Evolutionary conservation across 2,113 vertebrate genomes (phyloP).

Genomic region (Thamnophis sirtalis): DNA sequence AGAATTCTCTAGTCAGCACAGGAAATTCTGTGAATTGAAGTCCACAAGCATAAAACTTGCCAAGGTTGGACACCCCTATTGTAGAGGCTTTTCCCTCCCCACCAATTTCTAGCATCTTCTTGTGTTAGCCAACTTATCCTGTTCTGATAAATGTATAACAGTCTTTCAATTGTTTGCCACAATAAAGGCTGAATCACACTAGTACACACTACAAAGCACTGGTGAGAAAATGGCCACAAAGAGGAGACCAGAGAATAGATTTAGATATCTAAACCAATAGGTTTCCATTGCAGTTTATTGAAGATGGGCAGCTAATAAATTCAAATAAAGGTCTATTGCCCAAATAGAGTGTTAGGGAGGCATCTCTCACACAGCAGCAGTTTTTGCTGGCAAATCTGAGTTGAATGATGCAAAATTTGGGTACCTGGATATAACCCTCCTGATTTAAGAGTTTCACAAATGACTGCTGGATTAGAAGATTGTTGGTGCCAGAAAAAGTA

Average conservation of each 20-base stretch:
- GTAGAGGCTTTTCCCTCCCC: not conserved
- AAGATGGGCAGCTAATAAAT: not conserved
- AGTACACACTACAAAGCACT: not conserved
- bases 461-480: not conserved
- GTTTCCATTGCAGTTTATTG: not conserved
- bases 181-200: not conserved
- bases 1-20: not conserved
- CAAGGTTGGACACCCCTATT: not conserved
- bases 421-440: not conserved
- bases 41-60: not conserved
- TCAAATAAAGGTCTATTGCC: not conserved
- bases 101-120: not conserved
- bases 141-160: not conserved
- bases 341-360: not conserved
- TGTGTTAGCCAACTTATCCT: not conserved
- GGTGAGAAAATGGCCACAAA: not conserved
- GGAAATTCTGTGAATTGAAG: not conserved
- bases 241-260: not conserved
- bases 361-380: not conserved
- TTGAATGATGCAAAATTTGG: not conserved
- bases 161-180: not conserved
- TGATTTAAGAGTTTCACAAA: not conserved
- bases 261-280: not conserved
- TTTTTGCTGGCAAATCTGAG: not conserved
- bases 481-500: not conserved